Evolutionary conservation across 2,888 invertebrate species (phyloP).

Genomic region (Gymnoscelis rufifasciata): DNA sequence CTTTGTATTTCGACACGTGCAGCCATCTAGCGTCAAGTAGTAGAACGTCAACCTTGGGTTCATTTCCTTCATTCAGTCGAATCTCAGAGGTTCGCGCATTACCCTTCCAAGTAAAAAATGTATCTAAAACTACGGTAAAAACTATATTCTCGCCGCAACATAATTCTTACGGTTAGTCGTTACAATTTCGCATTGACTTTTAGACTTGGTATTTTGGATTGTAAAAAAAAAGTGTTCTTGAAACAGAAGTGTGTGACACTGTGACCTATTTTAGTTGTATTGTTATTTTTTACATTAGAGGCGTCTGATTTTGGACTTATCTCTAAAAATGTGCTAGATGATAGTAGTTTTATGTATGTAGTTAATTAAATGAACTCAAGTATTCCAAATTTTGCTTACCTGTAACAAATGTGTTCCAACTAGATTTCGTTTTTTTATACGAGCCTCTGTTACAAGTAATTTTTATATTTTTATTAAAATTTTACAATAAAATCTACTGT

Average conservation of each 20-base stretch:
- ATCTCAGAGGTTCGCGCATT: slow-evolving; percentile 41
- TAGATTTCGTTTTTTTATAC: not conserved
- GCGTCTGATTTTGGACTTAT: too few relatives aligned
- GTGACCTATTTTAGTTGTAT: slow-evolving; percentile 42
- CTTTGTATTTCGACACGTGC: too few relatives aligned
- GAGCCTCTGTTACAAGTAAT: not conserved
- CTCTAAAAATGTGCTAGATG: not conserved
- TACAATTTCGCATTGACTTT: slow-evolving; percentile 51
- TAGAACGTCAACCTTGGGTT: slow-evolving; percentile 7
- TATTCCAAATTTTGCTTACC: slow-evolving; percentile 10
- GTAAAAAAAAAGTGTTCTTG: slow-evolving; percentile 37
- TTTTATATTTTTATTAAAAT: slow-evolving; percentile 4
- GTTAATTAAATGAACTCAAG: not conserved
- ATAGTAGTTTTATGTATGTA: too few relatives aligned
- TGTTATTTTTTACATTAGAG: too few relatives aligned
- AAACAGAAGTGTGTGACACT: slow-evolving; percentile 48
- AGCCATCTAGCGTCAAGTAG: slow-evolving; percentile 33
- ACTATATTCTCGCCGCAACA: slow-evolving; percentile 11
- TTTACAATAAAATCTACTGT: not conserved
- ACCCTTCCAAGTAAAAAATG: slow-evolving; percentile 36
- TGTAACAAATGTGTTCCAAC: slow-evolving; percentile 8
- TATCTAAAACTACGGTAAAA: too few relatives aligned
- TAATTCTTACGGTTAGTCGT: slow-evolving; percentile 33
- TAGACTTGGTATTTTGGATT: slow-evolving; percentile 18
- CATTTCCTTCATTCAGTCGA: slow-evolving; percentile 9